Evolutionary conservation across 2,888 invertebrate genomes (phyloP), one percentile per base, ranked within the genome.

Genomic region (Patella pellucida): DNA sequence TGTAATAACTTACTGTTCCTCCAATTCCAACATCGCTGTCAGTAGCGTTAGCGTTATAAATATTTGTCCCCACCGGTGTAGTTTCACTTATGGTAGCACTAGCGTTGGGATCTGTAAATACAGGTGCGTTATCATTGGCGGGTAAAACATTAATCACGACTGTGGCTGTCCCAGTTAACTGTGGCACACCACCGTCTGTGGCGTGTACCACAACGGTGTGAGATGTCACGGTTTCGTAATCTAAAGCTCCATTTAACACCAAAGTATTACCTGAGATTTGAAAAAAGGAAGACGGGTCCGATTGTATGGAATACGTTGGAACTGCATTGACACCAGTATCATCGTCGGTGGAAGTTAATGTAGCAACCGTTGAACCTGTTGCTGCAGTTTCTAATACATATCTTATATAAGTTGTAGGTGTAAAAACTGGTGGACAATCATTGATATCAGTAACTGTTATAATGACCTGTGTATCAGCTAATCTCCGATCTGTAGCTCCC

Each of bases 341-440:
- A 56, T 73, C 77, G 75, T 87, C 87, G 16, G 79, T 76, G 0
- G 83, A 84, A 11, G 75, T 79, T 14, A 87, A 73, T 15, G 74
- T 68, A 15, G 79, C 79, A 5, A 86, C 78, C 19, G 69, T 75
- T n/a, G 82, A 78, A 16, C 80, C 82, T 14, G 62, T 69, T 1
- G 95, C 94, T 16, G 95, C 94, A 90, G 97, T 96, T 92, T 98
- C 98, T 85, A 94, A 94, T 80, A 97, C 94, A 91, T 96, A 96
- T 87, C 95, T 95, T 81, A 95, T 95, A 92, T 97, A 97, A 81
- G 96, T 95, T 93, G 96, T 95, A 2, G 96, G 96, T 90, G 96
- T 96, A 91, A 98, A 97, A 78, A 96, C 93, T 1, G 98, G 97
- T 3, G 96, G 94, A 91, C 98, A 97, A 92, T 98, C 97, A 91